These are phyloP conservation scores for Homarus gammarus DNA, from an alignment of 2,888 invertebrate species.

Conservation along the genomic window DNA sequence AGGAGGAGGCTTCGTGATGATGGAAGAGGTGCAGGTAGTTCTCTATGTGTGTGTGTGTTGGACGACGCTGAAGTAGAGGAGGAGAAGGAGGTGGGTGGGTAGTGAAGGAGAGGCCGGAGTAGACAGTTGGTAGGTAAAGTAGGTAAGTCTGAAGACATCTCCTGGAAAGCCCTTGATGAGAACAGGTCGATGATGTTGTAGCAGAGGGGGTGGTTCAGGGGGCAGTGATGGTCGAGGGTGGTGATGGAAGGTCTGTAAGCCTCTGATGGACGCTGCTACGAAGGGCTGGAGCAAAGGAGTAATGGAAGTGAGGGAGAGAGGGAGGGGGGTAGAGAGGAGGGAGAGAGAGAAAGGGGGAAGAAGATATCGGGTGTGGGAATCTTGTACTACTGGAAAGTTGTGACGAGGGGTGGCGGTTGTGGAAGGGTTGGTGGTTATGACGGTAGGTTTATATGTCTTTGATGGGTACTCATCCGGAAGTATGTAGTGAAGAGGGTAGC, in stretches of 20 bases:
- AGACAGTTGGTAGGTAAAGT: too few relatives aligned
- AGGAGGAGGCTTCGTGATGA: too few relatives aligned
- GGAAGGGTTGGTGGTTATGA: constrained; percentile 1
- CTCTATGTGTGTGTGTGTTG: too few relatives aligned
- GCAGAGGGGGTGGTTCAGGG: too few relatives aligned
- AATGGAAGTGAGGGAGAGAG: not conserved
- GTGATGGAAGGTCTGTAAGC: not conserved
- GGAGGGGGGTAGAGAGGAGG: not conserved
- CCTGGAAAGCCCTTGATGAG: not conserved
- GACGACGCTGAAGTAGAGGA: too few relatives aligned
- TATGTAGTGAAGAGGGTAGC: not conserved
- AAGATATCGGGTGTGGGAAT: not conserved
- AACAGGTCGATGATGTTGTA: not conserved
- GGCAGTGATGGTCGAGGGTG: too few relatives aligned
- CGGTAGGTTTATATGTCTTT: constrained; percentile 6
- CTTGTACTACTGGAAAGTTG: not conserved
- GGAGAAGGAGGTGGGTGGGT: not conserved
- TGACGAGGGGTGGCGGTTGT: not conserved
- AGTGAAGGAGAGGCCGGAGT: too few relatives aligned
- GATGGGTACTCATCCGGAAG: constrained; percentile 1
- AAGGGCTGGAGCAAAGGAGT: not conserved
- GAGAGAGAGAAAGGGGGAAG: not conserved
- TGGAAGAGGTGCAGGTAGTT: not conserved
- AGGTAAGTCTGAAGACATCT: not conserved
- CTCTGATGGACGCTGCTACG: not conserved